A percentile compares a stretch with the other conserved stretches of the same genome.
Conservation (phyloP, 2,888 invertebrate species). For the Drosophila picticornis region DNA sequence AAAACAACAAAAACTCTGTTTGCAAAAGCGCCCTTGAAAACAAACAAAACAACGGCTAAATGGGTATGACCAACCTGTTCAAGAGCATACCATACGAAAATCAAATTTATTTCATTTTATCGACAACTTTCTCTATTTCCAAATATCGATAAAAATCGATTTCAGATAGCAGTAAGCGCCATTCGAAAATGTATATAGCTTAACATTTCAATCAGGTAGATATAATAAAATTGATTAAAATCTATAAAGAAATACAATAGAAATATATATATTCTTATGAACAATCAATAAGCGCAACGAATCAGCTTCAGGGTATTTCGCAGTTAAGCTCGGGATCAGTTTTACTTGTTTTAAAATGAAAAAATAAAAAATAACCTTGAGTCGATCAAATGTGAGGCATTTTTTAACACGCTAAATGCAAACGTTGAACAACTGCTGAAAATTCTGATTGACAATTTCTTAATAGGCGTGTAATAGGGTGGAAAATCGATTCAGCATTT, state of each 20-base stretch:
- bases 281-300: not conserved
- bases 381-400: not conserved
- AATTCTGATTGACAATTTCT: constrained; percentile 39
- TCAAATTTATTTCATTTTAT: not conserved
- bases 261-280: not conserved
- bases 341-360: not conserved
- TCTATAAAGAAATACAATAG: not conserved
- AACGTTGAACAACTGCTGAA: constrained; percentile 2
- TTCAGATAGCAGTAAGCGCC: not conserved
- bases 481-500: constrained; percentile 69
- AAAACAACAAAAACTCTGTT: constrained; percentile 4
- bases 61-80: not conserved
- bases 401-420: constrained; percentile 21
- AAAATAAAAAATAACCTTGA: not conserved
- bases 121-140: not conserved
- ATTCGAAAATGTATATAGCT: not conserved
- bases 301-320: not conserved
- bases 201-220: not conserved
- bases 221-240: not conserved
- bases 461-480: constrained; percentile 54
- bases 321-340: not conserved
- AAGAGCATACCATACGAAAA: not conserved
- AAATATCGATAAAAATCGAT: not conserved
- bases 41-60: not conserved
- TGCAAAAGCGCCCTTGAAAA: constrained; percentile 18